phyloP scores from a whole-genome alignment of 2,113 vertebrate species.

The Phainopepla nitens region DNA sequence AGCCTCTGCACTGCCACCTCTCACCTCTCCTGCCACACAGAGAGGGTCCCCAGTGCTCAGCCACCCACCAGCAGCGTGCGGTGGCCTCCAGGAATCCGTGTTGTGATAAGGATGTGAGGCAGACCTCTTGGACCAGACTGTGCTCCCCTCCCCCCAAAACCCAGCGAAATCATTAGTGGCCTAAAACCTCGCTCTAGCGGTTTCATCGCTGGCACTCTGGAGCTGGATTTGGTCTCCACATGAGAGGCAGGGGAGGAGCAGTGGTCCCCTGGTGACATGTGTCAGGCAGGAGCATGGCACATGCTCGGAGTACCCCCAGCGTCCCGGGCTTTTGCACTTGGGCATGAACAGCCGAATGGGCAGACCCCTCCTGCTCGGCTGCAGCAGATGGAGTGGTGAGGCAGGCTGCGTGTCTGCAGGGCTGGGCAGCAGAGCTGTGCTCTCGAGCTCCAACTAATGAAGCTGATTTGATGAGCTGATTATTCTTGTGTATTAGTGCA shows the following conservation, averaged over 20 bases:
- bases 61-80: rapidly evolving
- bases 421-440: slow-evolving; percentile 42
- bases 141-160: rapidly evolving
- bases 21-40: neutral
- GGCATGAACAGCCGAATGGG: slow-evolving; percentile 19
- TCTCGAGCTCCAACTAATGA: slow-evolving; percentile 51
- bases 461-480: slow-evolving; percentile 67
- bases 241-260: neutral
- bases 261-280: neutral
- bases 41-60: rapidly evolving
- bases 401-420: slow-evolving; percentile 53
- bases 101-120: rapidly evolving
- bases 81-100: rapidly evolving
- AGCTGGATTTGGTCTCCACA: neutral
- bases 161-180: neutral
- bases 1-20: neutral
- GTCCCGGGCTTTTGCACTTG: slow-evolving; percentile 20
- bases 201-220: neutral
- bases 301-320: neutral
- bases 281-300: slow-evolving; percentile 33
- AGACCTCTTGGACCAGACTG: neutral
- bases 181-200: neutral
- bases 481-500: slow-evolving; percentile 60
- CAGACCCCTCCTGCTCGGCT: slow-evolving; percentile 48
- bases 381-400: slow-evolving; percentile 61